Evolutionary conservation across 2,888 invertebrate species (phyloP), one percentile per base, ranked within the genome.

Genomic region (Watsonalla cultraria): DNA sequence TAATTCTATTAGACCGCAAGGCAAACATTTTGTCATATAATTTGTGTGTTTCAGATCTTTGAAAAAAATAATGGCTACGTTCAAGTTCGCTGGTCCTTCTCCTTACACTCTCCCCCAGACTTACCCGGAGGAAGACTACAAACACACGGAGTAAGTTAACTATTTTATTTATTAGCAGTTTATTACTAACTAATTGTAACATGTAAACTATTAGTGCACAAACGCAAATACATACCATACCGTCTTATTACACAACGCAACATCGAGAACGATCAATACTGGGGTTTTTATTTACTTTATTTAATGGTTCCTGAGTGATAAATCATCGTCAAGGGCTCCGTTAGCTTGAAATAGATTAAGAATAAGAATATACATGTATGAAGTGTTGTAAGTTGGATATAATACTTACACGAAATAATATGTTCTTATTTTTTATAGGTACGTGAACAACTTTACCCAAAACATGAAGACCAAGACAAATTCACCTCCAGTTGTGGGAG

Each of bases 1-100:
- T 24, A 24, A 4, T 24, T 24, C 24, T 4, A 4, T 24, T 24
- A 24, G 4, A 24, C 24, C 24, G 4, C 24, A 24, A 24, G 24
- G 24, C 24, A 24, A 24, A 24, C 24, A 24, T 24, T 24, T 24
- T 24, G 24, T 24, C 24, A 24, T 11, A 11, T 45, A 11, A 11
- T n/a, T 45, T 11, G 7, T 46, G 8, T 46, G 6, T 14, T 46
- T 15, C 46, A 46, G 46, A 46, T 46, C 15, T 8, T 46, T 46
- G 14, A 46, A 7, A 0, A 6, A 46, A 14, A 15, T 46, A 46
- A 92, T 92, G 92, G 91, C 92, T 6, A 92, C 92, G 7, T 67
- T 71, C 15, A 86, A 91, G 65, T 92, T 90, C 63, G 84, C 83
- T 37, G 87, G 85, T 47, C 75, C 83, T 37, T 92, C 92, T 9